phyloP scores from a whole-genome alignment of 2,113 vertebrate species.

The Tauraco erythrolophus region DNA sequence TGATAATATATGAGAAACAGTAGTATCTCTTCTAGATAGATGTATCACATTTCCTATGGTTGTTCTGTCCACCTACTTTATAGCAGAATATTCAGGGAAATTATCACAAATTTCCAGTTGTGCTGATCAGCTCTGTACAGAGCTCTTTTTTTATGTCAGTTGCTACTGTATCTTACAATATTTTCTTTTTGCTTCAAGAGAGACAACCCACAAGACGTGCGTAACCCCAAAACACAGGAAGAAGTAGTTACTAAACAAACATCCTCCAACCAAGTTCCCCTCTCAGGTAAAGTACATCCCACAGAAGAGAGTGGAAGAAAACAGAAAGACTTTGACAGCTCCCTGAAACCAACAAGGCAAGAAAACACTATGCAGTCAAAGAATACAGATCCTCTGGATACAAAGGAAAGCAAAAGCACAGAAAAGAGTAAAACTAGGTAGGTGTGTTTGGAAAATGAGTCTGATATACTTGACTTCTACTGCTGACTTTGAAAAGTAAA shows the following conservation, averaged over 20 bases:
- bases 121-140: not conserved
- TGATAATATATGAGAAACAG: not conserved
- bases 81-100: not conserved
- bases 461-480: not conserved
- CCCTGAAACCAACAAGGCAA: not conserved
- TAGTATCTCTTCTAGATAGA: not conserved
- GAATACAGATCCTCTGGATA: not conserved
- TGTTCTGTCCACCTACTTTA: not conserved
- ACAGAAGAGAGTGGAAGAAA: not conserved
- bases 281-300: not conserved
- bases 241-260: not conserved
- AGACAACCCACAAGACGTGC: not conserved
- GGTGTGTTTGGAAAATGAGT: not conserved
- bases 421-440: not conserved
- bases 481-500: not conserved
- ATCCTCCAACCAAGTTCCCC: not conserved
- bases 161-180: not conserved
- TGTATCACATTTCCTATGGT: not conserved
- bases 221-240: not conserved
- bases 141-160: not conserved
- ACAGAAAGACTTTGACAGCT: not conserved
- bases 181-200: not conserved
- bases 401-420: not conserved
- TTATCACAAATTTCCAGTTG: not conserved
- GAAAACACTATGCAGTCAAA: not conserved